Evolutionary conservation across 2,888 invertebrate species (phyloP).

Genomic region (Perithous albicinctus): DNA sequence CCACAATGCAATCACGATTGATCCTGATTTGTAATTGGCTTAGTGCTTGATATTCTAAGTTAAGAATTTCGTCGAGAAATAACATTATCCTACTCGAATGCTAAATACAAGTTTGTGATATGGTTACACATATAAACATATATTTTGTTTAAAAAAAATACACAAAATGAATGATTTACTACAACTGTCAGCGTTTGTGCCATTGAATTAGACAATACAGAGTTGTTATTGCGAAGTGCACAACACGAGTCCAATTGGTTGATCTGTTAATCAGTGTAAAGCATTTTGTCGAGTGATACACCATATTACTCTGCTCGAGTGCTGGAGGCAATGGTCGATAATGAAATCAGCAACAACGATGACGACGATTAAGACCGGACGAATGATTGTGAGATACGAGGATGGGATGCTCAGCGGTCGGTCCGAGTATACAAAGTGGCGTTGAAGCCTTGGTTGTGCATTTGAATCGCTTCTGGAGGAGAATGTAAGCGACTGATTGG

Average conservation of each 20-base stretch:
- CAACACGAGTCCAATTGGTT: slow-evolving; percentile 46
- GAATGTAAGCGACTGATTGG: slow-evolving; percentile 66
- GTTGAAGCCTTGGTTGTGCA: slow-evolving; percentile 74
- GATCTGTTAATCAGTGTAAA: slow-evolving; percentile 57
- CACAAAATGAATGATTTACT: neutral
- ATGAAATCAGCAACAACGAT: slow-evolving; percentile 62
- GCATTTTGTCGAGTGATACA: slow-evolving; percentile 52
- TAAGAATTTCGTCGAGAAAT: too few relatives aligned
- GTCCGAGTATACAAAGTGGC: slow-evolving; percentile 36
- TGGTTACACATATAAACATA: too few relatives aligned
- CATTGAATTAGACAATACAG: neutral
- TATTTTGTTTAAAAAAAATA: neutral
- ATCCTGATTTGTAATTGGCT: too few relatives aligned
- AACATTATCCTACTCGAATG: too few relatives aligned
- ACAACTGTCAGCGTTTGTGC: neutral
- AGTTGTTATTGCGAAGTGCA: slow-evolving; percentile 36
- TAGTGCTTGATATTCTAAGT: too few relatives aligned
- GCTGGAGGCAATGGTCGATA: slow-evolving; percentile 56
- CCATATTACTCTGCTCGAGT: slow-evolving; percentile 36
- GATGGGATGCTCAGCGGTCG: slow-evolving; percentile 38
- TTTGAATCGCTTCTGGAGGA: slow-evolving; percentile 71
- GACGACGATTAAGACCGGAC: slow-evolving; percentile 62
- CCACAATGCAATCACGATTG: too few relatives aligned
- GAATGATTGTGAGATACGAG: slow-evolving; percentile 50
- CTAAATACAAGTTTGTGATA: too few relatives aligned